Evolutionary conservation across 2,113 vertebrate species (phyloP), one percentile per base, ranked within the genome.

Genomic region (Octodon degus): DNA sequence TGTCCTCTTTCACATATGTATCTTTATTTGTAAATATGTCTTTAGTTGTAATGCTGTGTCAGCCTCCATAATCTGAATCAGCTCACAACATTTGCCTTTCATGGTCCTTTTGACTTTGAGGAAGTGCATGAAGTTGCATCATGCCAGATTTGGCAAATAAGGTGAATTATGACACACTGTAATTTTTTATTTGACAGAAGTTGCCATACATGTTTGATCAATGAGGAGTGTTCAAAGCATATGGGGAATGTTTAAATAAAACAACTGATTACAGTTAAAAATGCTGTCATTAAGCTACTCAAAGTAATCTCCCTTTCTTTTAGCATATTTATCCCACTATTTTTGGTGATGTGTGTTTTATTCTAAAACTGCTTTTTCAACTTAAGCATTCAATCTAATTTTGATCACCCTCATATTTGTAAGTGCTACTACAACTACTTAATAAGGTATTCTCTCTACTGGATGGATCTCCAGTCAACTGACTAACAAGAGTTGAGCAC

Each of bases 401-500:
- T 77, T 77, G 4, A 47, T 77, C 40, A 77, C 6, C 25, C 12
- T 77, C 74, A 27, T 47, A 47, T 76, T 43, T 80, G 19, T 24
- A 13, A 25, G 7, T 47, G 2, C 13, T 92, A 34, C 47, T 55
- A 90, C 25, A 87, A 30, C 82, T 83, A 79, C 6, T 83, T 95
- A 22, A 43, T 70, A 92, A 90, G 87, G 27, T 65, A n/a, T 43
- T 47, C 10, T 77, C 14, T 85, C 8, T 63, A 85, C 60, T 96
- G 32, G 22, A 88, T 60, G 91, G 24, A 77, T 79, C 86, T 96
- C 20, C 30, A 92, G 19, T 86, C 89, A 89, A 76, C 2, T 81
- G n/a, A 72, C 40, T 70, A 76, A 34, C 50, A 92, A 80, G 3
- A 93, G 24, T 19, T 77, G n/a, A 91, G 40, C 37, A 79, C 62